phyloP scores from a whole-genome alignment of 2,797 vertebrate genomes.

The Gallirallus australis region DNA sequence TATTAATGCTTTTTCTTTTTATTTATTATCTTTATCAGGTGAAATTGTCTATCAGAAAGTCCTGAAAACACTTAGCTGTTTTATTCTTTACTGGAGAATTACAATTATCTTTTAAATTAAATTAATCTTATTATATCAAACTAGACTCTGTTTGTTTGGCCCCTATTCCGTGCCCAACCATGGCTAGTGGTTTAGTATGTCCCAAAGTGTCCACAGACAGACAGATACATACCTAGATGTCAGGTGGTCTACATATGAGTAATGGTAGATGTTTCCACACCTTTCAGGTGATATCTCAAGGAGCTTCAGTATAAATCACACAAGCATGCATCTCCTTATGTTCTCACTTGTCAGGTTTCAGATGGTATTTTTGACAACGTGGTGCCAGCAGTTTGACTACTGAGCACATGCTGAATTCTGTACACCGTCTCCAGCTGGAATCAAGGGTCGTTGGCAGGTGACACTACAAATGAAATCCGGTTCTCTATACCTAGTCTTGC shows the following conservation, averaged over 20 bases:
- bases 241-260: neutral
- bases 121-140: neutral
- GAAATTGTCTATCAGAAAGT: neutral
- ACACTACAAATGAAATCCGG: constrained; percentile 47
- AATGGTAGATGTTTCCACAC: neutral
- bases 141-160: neutral
- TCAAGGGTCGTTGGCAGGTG: constrained; percentile 53
- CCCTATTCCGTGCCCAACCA: neutral
- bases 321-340: neutral
- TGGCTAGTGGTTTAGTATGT: neutral
- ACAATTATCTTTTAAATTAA: neutral
- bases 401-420: constrained; percentile 44
- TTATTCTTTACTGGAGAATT: neutral
- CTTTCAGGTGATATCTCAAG: constrained; percentile 18
- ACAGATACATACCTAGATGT: neutral
- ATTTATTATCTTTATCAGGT: neutral
- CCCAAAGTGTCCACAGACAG: neutral
- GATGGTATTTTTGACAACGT: constrained; percentile 31
- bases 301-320: neutral
- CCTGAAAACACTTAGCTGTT: neutral
- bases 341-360: constrained; percentile 47
- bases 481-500: constrained; percentile 60
- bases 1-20: rapidly evolving
- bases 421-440: constrained; percentile 38
- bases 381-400: constrained; percentile 17